Base-by-base conservation (phyloP, 2,888 invertebrate genomes). In the Idaea straminata region DNA sequence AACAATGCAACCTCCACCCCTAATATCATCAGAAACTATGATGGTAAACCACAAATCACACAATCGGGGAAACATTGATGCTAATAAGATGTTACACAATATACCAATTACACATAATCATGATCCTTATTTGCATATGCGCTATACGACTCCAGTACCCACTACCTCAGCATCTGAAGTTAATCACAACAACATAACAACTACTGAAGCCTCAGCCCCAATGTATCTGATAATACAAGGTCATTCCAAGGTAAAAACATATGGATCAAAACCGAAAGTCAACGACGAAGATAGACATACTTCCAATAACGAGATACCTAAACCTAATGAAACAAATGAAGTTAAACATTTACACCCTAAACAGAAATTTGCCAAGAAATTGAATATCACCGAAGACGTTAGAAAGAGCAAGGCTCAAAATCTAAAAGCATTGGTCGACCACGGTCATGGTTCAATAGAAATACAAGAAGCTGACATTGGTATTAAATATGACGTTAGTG, bases 161-260 rank as follows among this genome's bases (percentile, higher is more conserved):
- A 86, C 88, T 15, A 93, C 94, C 70, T 84, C 94, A 67, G 94
- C 94, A 25, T 94, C 94, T 0, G 72, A 77, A 13, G 67, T 72
- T 62, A 64, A 72, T 57, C 81, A 86, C 69, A 81, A 81, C 64
- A 64, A 67, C n/a, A 84, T 81, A 70, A 72, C 82, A 58, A 81
- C 86, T 34, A 85, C 86, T 5, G 89, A 88, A 76, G 93, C 94
- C 71, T 87, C 91, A 3, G 93, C 94, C 64, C 95, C 96, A 0
- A 86, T 96, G 94, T 96, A 96, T 79, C 90, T 97, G 35, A 97
- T 97, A 36, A 97, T 97, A 74, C 96, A 97, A 84, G 97, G 97
- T 0, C 97, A 97, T 83, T 97, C 97, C 0, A 97, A 97, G 88
- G 97, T 97, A 0, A 97, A 97, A 88, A 97, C 96, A 0, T 97